phyloP scores from a whole-genome alignment of 2,797 vertebrate species.

The Sphenopsis melanotis region DNA sequence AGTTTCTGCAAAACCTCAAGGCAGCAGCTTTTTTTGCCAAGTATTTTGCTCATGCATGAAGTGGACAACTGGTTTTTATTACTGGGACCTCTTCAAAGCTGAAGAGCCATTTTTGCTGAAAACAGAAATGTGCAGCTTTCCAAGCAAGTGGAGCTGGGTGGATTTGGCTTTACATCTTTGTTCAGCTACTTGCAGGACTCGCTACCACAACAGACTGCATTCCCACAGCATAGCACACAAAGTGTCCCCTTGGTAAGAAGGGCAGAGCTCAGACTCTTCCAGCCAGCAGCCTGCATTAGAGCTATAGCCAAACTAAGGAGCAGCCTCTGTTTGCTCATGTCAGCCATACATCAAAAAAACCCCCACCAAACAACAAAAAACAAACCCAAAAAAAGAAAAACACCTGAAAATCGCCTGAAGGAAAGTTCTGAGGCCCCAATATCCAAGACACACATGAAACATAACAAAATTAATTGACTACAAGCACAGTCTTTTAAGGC shows the following conservation, averaged over 20 bases:
- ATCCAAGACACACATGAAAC: neutral
- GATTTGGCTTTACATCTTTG: neutral
- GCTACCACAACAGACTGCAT: neutral
- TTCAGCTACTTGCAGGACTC: neutral
- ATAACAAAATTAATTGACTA: neutral
- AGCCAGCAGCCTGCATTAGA: neutral
- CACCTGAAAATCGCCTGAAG: neutral
- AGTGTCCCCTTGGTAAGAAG: neutral
- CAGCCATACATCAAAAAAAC: neutral
- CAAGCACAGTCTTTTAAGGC: neutral
- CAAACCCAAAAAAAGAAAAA: neutral
- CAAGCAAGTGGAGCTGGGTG: neutral
- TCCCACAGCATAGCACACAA: neutral
- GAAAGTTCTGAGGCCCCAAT: neutral
- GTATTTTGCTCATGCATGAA: neutral
- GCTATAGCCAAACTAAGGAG: neutral
- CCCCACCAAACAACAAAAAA: neutral
- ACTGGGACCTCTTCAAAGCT: neutral
- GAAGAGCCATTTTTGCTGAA: neutral
- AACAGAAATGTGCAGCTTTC: neutral
- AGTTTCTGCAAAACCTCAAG: neutral
- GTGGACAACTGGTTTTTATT: constrained; percentile 12
- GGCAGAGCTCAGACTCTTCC: neutral
- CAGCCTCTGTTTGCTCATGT: neutral
- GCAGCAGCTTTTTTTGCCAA: neutral